A percentile compares a stretch with the other conserved stretches of the same genome.
Evolutionary conservation across 2,797 vertebrate species (phyloP).

Genomic region (Gephyroberyx darwinii): DNA sequence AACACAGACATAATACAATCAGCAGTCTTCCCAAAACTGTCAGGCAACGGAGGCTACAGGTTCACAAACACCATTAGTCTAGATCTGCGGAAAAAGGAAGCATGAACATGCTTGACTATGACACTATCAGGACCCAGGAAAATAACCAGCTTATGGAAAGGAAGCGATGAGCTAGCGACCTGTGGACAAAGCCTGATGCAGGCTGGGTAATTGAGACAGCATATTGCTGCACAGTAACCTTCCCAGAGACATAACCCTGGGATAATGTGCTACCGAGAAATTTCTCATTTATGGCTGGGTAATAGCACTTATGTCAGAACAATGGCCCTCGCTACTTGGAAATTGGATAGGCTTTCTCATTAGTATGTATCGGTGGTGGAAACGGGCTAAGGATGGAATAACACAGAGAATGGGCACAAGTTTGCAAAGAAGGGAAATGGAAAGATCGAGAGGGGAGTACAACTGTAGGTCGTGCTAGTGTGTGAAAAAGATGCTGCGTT

Average conservation of each 20-base stretch:
- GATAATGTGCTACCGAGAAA: slow-evolving; percentile 63
- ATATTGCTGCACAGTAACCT: slow-evolving; percentile 64
- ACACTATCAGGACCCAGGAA: slow-evolving; percentile 51
- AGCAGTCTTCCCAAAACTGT: slow-evolving; percentile 39
- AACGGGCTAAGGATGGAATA: slow-evolving; percentile 42
- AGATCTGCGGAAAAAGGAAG: slow-evolving; percentile 45
- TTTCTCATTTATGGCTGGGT: slow-evolving; percentile 61
- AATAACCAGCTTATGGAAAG: slow-evolving; percentile 67
- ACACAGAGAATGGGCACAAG: slow-evolving; percentile 27
- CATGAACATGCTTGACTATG: slow-evolving; percentile 38
- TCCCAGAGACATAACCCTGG: slow-evolving; percentile 63
- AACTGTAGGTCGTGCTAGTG: too few species aligned
- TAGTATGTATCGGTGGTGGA: slow-evolving; percentile 62
- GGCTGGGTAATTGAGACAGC: slow-evolving; percentile 64
- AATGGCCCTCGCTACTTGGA: slow-evolving; percentile 54
- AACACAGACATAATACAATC: slow-evolving; percentile 43
- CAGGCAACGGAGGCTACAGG: slow-evolving; percentile 29
- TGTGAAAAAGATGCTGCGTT: slow-evolving; percentile 3
- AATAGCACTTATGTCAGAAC: slow-evolving; percentile 70
- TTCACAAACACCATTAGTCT: slow-evolving; percentile 56
- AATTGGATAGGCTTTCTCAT: slow-evolving; percentile 67
- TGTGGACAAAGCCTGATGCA: slow-evolving; percentile 61
- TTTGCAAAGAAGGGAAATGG: slow-evolving; percentile 34
- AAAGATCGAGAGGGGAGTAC: slow-evolving; percentile 24
- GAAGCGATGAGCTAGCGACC: slow-evolving; percentile 65